Conservation (phyloP, 2,888 invertebrate genomes). For the Lasioglossum figueresi region DNA sequence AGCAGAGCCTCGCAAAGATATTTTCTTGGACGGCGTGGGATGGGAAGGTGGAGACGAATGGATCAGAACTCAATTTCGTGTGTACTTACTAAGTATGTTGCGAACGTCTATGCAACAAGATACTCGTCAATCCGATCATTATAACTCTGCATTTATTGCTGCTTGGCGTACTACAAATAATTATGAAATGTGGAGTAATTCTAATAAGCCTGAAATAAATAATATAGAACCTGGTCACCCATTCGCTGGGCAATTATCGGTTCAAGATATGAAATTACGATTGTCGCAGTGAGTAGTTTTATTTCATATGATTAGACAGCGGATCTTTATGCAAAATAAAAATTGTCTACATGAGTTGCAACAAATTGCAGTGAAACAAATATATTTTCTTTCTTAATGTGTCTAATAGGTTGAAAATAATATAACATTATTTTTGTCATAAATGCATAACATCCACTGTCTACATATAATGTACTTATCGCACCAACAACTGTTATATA, state of each 20-base stretch:
- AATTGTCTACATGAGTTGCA: too few relatives aligned
- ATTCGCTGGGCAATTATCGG: constrained; percentile 96
- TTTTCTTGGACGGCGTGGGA: constrained; percentile 89
- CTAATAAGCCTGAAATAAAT: constrained; percentile 82
- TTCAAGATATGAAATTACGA: constrained; percentile 96
- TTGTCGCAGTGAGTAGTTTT: constrained; percentile 91
- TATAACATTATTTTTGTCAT: too few relatives aligned
- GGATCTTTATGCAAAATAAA: too few relatives aligned
- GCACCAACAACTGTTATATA: not conserved
- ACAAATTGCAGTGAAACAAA: too few relatives aligned
- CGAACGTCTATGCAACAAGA: constrained; percentile 92
- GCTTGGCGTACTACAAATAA: constrained; percentile 95
- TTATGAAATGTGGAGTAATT: constrained; percentile 91
- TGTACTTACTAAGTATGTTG: constrained; percentile 92
- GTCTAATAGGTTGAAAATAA: too few relatives aligned
- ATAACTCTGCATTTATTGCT: constrained; percentile 92
- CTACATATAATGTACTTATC: not conserved
- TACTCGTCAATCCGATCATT: constrained; percentile 93
- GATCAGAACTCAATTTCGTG: constrained; percentile 97
- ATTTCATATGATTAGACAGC: not conserved
- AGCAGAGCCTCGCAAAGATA: constrained; percentile 87
- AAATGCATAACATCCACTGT: too few relatives aligned
- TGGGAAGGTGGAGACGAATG: constrained; percentile 98
- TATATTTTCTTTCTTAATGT: too few relatives aligned
- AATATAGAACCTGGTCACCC: constrained; percentile 91